Evolutionary conservation across 2,797 vertebrate genomes (phyloP).

Genomic region (Hydrocynus forskahlii): DNA sequence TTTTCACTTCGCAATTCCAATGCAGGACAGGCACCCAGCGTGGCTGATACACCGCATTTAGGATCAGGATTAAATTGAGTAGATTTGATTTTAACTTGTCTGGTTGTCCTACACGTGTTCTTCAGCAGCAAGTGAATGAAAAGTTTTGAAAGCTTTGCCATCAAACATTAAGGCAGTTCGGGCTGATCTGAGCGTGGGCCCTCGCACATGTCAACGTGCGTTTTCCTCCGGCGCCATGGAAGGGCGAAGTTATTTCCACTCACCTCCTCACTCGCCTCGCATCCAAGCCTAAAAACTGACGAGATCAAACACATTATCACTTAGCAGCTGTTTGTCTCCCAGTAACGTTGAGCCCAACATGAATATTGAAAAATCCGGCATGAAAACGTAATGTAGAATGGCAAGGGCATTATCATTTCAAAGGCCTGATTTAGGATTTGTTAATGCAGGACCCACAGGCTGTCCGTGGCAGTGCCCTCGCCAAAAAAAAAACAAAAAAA

Average conservation of each 20-base stretch:
- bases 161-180: constrained; percentile 41
- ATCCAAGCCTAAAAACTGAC: constrained; percentile 26
- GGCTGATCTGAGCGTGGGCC: constrained; percentile 27
- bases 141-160: background rate
- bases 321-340: constrained; percentile 60
- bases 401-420: constrained; percentile 60
- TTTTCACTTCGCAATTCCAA: too few relatives aligned
- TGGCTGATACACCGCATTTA: too few relatives aligned
- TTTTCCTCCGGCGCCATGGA: constrained; percentile 28
- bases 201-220: constrained; percentile 14
- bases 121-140: background rate
- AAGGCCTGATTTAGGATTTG: constrained; percentile 48
- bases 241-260: constrained; percentile 39
- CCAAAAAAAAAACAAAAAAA: constrained; percentile 19
- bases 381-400: constrained; percentile 54
- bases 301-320: constrained; percentile 57
- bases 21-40: too few relatives aligned
- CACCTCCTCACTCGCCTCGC: constrained; percentile 50
- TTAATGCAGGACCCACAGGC: constrained; percentile 48
- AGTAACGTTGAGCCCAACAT: constrained; percentile 44
- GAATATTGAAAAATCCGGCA: constrained; percentile 54
- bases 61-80: too few relatives aligned
- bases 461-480: constrained; percentile 27
- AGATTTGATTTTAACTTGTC: background rate
- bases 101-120: constrained; percentile 32